These are phyloP conservation scores for Dasypolia templi DNA, from an alignment of 2,888 invertebrate genomes.

Conservation along the genomic window DNA sequence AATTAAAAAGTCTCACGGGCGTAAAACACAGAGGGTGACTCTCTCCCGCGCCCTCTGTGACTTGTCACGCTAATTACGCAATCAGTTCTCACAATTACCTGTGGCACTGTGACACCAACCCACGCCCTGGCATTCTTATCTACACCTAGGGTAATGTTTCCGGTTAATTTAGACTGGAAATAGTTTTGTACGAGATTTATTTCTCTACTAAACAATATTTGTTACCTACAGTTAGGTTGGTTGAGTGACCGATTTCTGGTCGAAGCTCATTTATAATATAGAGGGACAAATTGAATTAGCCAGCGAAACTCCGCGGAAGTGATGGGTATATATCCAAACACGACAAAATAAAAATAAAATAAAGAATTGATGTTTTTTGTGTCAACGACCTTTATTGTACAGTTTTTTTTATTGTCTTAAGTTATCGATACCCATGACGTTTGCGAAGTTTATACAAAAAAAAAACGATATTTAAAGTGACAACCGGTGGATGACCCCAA, in stretches of 20 bases:
- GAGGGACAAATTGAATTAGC: too few relatives aligned
- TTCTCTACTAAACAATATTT: not conserved
- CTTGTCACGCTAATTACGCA: constrained; percentile 88
- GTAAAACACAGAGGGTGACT: constrained; percentile 80
- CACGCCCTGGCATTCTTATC: constrained; percentile 61
- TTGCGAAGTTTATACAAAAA: too few relatives aligned
- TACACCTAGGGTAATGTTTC: constrained; percentile 42
- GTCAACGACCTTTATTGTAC: too few relatives aligned
- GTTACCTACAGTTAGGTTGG: not conserved
- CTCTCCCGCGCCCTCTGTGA: constrained; percentile 87
- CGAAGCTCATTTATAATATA: not conserved
- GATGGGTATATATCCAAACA: too few relatives aligned
- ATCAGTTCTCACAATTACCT: constrained; percentile 89
- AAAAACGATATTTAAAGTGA: too few relatives aligned
- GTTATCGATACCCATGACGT: too few relatives aligned
- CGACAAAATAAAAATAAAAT: too few relatives aligned
- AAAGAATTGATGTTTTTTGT: too few relatives aligned
- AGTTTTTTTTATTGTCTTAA: too few relatives aligned
- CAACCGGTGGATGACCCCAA: too few relatives aligned
- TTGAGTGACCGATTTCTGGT: not conserved
- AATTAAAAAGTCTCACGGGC: constrained; percentile 88
- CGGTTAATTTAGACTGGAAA: constrained; percentile 29
- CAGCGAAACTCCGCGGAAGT: too few relatives aligned
- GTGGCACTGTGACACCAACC: constrained; percentile 69
- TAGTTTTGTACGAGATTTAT: not conserved